A percentile compares a stretch with the other conserved stretches of the same genome.
These are phyloP conservation scores for Orthosia cruda DNA, from an alignment of 2,888 invertebrate species.

Conservation along the genomic window DNA sequence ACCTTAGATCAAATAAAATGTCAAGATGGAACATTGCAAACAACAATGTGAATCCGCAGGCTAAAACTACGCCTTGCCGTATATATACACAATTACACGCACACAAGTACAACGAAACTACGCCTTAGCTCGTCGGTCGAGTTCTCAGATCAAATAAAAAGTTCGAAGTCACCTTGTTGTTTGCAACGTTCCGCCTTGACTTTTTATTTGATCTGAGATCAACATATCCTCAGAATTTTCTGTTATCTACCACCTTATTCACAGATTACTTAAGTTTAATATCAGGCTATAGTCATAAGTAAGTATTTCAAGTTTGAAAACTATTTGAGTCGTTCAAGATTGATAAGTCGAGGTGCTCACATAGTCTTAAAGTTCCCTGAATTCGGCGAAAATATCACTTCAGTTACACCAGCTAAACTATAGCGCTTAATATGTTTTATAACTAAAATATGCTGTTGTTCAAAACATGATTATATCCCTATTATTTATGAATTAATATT, in stretches of 20 bases:
- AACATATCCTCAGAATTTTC: not conserved
- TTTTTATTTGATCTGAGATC: no score
- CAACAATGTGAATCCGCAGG: no score
- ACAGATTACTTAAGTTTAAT: slow-evolving; percentile 15
- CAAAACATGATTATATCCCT: not conserved
- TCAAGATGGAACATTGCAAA: no score
- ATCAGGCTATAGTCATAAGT: no score
- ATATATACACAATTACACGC: no score
- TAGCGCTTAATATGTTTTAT: slow-evolving; percentile 21
- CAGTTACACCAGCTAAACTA: slow-evolving; percentile 29
- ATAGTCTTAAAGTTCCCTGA: slow-evolving; percentile 51
- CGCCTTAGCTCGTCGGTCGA: no score
- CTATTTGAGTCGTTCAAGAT: slow-evolving; percentile 58
- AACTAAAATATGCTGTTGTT: slow-evolving; percentile 3
- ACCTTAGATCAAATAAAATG: no score
- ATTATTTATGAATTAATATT: not conserved
- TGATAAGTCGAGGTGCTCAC: slow-evolving; percentile 53
- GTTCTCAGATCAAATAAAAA: no score
- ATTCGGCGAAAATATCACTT: slow-evolving; percentile 53
- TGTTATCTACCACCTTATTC: not conserved
- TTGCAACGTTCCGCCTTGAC: no score
- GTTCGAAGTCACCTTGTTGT: no score
- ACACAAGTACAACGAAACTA: no score
- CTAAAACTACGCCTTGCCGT: no score
- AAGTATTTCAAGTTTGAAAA: slow-evolving; percentile 44